Percentiles rank a stretch among this genome's conserved stretches.
Conservation (phyloP, 2,113 vertebrate genomes). For the Urocitellus parryii region DNA sequence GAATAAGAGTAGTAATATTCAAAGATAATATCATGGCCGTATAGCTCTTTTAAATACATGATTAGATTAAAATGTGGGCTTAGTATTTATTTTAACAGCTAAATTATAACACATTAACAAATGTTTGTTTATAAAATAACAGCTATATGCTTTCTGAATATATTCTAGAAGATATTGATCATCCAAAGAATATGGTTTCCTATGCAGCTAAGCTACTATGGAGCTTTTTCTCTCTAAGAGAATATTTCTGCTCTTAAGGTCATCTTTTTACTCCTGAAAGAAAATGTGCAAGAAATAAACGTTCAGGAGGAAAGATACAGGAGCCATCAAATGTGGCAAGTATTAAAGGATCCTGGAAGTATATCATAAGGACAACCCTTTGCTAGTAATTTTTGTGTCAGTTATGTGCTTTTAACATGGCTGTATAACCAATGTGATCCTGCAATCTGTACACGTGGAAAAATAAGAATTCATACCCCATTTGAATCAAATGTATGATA, state of each 20-base stretch:
- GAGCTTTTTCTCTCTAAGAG: background rate
- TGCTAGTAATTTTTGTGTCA: background rate
- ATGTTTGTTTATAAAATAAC: slow-evolving; percentile 8
- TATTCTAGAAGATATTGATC: background rate
- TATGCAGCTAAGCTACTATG: background rate
- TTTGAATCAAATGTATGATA: no score
- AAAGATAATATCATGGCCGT: background rate
- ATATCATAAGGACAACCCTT: background rate
- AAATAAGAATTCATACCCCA: no score
- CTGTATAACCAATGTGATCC: no score
- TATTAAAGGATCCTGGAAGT: background rate
- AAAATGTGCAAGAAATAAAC: rapidly evolving
- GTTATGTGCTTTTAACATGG: background rate
- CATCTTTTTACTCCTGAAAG: background rate
- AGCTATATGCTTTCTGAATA: slow-evolving; percentile 1
- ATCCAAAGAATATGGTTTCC: background rate
- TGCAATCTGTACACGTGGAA: no score
- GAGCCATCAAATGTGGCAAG: background rate
- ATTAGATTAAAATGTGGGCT: background rate
- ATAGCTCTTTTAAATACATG: background rate
- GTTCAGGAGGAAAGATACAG: background rate
- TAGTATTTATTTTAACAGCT: background rate
- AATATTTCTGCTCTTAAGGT: background rate
- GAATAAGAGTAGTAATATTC: background rate
- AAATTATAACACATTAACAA: background rate